These are phyloP conservation scores for Carpatolechia fugitivella DNA, from an alignment of 2,888 invertebrate species.

Conservation along the genomic window DNA sequence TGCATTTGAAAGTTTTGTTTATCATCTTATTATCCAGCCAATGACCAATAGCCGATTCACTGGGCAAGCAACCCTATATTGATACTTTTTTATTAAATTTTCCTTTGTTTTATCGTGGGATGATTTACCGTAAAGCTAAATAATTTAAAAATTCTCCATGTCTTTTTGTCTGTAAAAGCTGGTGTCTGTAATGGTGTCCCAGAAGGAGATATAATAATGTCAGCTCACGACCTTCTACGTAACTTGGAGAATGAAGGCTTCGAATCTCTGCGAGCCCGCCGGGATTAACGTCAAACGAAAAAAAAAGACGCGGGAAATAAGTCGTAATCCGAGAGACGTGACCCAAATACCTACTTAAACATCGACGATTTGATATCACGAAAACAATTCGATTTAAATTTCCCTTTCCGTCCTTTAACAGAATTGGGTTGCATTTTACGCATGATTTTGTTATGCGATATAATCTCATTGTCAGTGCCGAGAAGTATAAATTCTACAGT, in stretches of 20 bases:
- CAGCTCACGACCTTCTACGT: conserved; percentile 46
- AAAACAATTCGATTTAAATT: conserved; percentile 70
- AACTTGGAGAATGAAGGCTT: conserved; percentile 40
- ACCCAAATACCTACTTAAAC: conserved; percentile 74
- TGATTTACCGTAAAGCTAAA: too few relatives aligned
- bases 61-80: too few relatives aligned
- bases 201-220: conserved; percentile 23
- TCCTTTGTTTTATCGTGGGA: too few relatives aligned
- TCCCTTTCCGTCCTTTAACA: conserved; percentile 52
- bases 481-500: too few relatives aligned
- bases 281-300: conserved; percentile 77
- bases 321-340: conserved; percentile 75
- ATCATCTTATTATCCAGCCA: too few relatives aligned
- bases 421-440: conserved; percentile 48
- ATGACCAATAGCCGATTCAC: too few relatives aligned
- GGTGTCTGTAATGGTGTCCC: conserved; percentile 19
- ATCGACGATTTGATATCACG: conserved; percentile 72
- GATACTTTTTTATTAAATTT: too few relatives aligned
- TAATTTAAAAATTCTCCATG: too few relatives aligned
- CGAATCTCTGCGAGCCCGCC: conserved; percentile 62
- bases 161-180: neutral
- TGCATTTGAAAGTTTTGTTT: too few relatives aligned
- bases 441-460: conserved; percentile 34
- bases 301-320: conserved; percentile 75
- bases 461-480: too few relatives aligned